A percentile compares a stretch with the other conserved stretches of the same genome.
phyloP scores from a whole-genome alignment of 2,113 vertebrate genomes.

The Cebus imitator region DNA sequence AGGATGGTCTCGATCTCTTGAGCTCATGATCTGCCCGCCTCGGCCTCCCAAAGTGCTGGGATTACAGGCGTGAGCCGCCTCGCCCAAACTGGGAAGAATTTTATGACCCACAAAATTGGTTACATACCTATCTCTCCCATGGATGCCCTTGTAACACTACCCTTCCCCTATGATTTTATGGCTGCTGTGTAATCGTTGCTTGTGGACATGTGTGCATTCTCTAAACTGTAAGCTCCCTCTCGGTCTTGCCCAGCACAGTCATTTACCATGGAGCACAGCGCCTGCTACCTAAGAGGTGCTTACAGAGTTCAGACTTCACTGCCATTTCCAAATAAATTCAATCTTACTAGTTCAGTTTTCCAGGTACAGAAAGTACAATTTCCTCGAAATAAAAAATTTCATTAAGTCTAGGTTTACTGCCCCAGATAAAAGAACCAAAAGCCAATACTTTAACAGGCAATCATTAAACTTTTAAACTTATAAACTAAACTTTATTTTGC shows the following conservation, averaged over 20 bases:
- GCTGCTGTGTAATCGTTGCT: accelerated
- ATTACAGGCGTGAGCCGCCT: no score
- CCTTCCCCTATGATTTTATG: not conserved
- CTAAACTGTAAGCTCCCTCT: not conserved
- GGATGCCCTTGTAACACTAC: not conserved
- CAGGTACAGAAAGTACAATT: not conserved
- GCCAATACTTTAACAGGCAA: not conserved
- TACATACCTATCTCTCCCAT: accelerated
- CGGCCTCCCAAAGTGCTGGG: no score
- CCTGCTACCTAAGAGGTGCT: not conserved
- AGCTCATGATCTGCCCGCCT: no score
- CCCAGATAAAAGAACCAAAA: not conserved
- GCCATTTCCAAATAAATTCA: not conserved
- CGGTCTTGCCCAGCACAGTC: not conserved
- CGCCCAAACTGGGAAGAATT: not conserved
- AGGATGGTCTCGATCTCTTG: no score
- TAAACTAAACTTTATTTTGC: not conserved
- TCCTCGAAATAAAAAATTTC: not conserved
- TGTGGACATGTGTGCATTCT: not conserved
- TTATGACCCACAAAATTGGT: no score
- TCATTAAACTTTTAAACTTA: not conserved
- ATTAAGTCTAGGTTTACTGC: not conserved
- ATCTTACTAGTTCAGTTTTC: not conserved
- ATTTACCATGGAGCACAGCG: not conserved
- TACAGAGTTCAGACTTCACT: not conserved